Percentiles rank a stretch among this genome's conserved stretches.
Conservation (phyloP, 1,140 invertebrate genomes). For the Lepidurus couesii region DNA sequence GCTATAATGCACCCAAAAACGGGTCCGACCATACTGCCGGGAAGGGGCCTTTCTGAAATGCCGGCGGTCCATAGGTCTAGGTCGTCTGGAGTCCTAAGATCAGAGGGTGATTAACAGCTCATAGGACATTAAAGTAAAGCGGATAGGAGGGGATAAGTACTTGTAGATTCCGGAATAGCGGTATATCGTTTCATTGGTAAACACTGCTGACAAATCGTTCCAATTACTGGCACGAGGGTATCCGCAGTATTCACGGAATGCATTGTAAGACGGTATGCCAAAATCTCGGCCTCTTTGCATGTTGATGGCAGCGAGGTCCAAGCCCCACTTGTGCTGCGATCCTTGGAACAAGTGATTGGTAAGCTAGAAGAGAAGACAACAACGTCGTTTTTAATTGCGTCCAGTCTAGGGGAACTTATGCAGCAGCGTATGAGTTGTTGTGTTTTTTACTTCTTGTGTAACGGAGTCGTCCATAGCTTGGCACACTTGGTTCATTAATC, state of each 20-base stretch:
- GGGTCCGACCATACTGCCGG: slow-evolving; percentile 49
- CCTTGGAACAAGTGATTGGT: slow-evolving; percentile 48
- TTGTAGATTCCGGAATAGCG: slow-evolving; percentile 39
- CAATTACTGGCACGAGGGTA: slow-evolving; percentile 41
- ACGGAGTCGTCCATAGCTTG: slow-evolving; percentile 51
- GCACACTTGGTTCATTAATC: slow-evolving; percentile 50
- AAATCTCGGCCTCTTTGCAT: slow-evolving; percentile 61
- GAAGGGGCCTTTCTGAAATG: slow-evolving; percentile 46
- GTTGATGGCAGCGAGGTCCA: slow-evolving; percentile 63
- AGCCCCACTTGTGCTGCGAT: slow-evolving; percentile 45
- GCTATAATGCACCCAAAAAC: slow-evolving; percentile 55
- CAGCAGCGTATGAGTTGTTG: background rate
- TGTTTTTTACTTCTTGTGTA: slow-evolving; percentile 45
- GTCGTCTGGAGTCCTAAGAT: slow-evolving; percentile 45
- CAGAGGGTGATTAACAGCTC: background rate
- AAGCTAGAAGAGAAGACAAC: slow-evolving; percentile 38
- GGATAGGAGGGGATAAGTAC: slow-evolving; percentile 30
- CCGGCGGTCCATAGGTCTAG: slow-evolving; percentile 50
- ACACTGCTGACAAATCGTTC: slow-evolving; percentile 38
- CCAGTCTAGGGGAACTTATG: background rate
- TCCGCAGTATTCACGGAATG: slow-evolving; percentile 47
- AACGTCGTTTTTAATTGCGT: background rate
- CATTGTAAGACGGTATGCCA: slow-evolving; percentile 48
- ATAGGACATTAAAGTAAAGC: background rate
- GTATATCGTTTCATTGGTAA: slow-evolving; percentile 41